These are phyloP conservation scores for Drosophila sordidula DNA, from an alignment of 2,888 invertebrate genomes.

Conservation along the genomic window DNA sequence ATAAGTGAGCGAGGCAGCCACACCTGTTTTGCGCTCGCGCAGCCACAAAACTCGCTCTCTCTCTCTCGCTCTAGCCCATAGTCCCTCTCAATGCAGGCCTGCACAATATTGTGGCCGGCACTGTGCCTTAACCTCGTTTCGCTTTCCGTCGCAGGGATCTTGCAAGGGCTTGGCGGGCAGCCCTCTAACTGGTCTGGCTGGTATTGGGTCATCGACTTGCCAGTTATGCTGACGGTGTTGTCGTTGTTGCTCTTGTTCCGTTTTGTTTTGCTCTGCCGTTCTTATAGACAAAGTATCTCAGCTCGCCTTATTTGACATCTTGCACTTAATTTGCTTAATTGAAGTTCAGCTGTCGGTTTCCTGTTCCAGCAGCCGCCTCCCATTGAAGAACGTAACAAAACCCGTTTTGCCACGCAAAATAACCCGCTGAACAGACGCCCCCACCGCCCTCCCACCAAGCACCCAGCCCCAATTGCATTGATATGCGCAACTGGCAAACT, in stretches of 20 bases:
- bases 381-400: constrained; percentile 69
- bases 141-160: constrained; percentile 42
- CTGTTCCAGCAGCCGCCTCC: constrained; percentile 8
- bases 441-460: too few relatives aligned
- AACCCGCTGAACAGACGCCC: neutral
- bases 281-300: constrained; percentile 23
- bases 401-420: constrained; percentile 52
- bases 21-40: constrained; percentile 71
- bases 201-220: constrained; percentile 73
- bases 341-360: constrained; percentile 39
- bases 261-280: constrained; percentile 61
- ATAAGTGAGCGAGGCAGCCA: constrained; percentile 49
- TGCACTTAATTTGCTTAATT: constrained; percentile 19
- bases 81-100: neutral
- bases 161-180: constrained; percentile 57
- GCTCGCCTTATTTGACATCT: constrained; percentile 1
- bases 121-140: constrained; percentile 77
- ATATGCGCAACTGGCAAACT: constrained; percentile 71
- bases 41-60: constrained; percentile 37
- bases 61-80: neutral
- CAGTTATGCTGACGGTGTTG: constrained; percentile 34
- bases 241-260: constrained; percentile 5
- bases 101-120: constrained; percentile 40
- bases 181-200: constrained; percentile 73
- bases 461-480: constrained; percentile 46